These are phyloP conservation scores for Papilio xuthus DNA, from an alignment of 1,140 invertebrate genomes.

Conservation along the genomic window DNA sequence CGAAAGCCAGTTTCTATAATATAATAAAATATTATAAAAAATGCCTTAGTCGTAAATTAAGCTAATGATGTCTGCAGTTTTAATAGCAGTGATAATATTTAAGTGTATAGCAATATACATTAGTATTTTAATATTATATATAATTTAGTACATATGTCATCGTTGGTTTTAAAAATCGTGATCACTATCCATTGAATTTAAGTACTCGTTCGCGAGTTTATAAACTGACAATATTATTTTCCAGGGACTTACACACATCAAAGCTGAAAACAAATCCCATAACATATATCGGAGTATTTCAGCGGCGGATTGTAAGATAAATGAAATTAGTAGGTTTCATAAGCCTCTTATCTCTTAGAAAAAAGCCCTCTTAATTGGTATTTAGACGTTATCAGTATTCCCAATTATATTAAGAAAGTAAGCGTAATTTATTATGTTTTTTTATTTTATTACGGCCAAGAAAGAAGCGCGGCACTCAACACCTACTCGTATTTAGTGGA, in stretches of 20 bases:
- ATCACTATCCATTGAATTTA: background rate
- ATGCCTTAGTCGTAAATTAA: no score
- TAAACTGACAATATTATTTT: background rate
- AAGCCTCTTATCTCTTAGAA: slow-evolving; percentile 31
- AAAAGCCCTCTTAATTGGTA: slow-evolving; percentile 31
- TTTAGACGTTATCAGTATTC: slow-evolving; percentile 24
- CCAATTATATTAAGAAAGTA: slow-evolving; percentile 25
- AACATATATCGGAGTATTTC: slow-evolving; percentile 1
- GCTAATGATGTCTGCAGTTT: no score
- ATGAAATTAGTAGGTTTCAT: slow-evolving; percentile 36
- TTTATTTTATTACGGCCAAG: background rate
- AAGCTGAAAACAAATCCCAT: background rate
- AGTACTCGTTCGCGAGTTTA: background rate
- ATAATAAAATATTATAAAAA: no score
- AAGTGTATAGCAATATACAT: no score
- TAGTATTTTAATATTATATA: no score
- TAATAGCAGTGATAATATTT: no score
- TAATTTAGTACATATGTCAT: no score
- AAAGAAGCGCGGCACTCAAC: background rate
- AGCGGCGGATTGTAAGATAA: slow-evolving; percentile 17
- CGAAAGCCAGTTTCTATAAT: no score
- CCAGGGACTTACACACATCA: background rate
- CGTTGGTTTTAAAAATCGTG: no score
- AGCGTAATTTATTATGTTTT: slow-evolving; percentile 25
- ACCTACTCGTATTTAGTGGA: background rate